Percentiles rank a stretch among this genome's conserved stretches.
phyloP scores from a whole-genome alignment of 64 coral and sea anemone genomes.

The Dendronephthya gigantea region DNA sequence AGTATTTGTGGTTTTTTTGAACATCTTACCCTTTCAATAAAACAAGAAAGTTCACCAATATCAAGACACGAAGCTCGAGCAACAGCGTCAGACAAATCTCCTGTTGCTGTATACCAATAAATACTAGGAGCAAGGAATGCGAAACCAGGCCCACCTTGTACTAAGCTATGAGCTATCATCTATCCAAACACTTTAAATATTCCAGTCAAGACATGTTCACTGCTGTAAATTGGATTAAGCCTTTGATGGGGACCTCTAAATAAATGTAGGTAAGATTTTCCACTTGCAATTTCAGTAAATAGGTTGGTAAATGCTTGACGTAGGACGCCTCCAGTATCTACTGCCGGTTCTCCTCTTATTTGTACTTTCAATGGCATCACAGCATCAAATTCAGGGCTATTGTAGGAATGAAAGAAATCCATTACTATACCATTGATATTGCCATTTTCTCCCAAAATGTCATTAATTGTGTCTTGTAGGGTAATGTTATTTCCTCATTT shows the following conservation, averaged over 20 bases:
- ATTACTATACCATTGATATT: background rate
- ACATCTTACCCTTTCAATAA: conserved; percentile 45
- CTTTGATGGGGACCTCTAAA: conserved; percentile 49
- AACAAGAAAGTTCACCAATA: conserved; percentile 38
- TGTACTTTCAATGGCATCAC: conserved; percentile 32
- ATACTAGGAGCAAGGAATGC: conserved; percentile 43
- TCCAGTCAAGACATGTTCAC: conserved; percentile 38
- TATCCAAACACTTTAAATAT: conserved; percentile 44
- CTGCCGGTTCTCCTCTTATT: conserved; percentile 34
- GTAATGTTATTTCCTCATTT: conserved; percentile 23
- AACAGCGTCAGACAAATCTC: conserved; percentile 46
- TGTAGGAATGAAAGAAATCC: conserved; percentile 49
- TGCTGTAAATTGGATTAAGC: conserved; percentile 52
- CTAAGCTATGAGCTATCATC: conserved; percentile 50
- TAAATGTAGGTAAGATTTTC: conserved; percentile 25
- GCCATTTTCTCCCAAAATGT: background rate
- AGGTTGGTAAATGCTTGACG: conserved; percentile 49
- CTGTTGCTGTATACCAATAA: conserved; percentile 56
- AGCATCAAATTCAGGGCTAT: conserved; percentile 44
- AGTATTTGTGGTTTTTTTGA: too few relatives aligned
- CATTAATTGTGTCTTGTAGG: conserved; percentile 20
- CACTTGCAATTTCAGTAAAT: conserved; percentile 29
- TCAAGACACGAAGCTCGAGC: conserved; percentile 34
- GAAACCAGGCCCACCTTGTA: conserved; percentile 56
- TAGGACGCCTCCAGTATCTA: conserved; percentile 44